These are phyloP conservation scores for Drosophila rellima DNA, from an alignment of 2,888 invertebrate species.

Conservation along the genomic window DNA sequence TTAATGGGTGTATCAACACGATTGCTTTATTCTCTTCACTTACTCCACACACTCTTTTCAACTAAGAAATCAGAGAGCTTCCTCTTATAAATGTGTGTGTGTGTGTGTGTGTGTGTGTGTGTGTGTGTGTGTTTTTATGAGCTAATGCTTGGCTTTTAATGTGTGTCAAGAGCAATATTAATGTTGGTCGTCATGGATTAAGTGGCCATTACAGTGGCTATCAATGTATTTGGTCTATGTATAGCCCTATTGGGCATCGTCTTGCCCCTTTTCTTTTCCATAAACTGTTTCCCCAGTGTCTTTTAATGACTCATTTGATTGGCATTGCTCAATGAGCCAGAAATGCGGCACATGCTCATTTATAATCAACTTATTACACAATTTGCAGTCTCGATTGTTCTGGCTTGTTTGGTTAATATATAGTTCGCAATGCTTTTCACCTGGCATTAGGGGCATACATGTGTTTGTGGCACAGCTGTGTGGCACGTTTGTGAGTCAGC, in stretches of 20 bases:
- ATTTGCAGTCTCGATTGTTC: constrained; percentile 42
- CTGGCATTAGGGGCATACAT: constrained; percentile 63
- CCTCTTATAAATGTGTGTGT: constrained; percentile 1
- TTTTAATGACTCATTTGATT: constrained; percentile 65
- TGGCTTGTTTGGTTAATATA: constrained; percentile 27
- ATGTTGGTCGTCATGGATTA: constrained; percentile 64
- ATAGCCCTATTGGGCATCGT: constrained; percentile 6
- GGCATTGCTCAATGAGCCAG: constrained; percentile 70
- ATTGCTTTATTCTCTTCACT: background rate
- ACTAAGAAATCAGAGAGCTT: background rate
- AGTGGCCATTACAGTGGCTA: constrained; percentile 66
- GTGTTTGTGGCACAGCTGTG: constrained; percentile 32
- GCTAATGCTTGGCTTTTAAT: constrained; percentile 46
- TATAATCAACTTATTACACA: constrained; percentile 76
- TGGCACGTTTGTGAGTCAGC: constrained; percentile 48
- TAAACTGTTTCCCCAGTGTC: background rate
- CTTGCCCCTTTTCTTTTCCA: constrained; percentile 1
- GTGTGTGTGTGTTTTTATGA: background rate
- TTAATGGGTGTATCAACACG: background rate
- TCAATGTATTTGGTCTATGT: constrained; percentile 20
- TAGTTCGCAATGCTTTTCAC: constrained; percentile 72
- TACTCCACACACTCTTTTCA: background rate
- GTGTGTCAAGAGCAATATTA: constrained; percentile 77
- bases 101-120: background rate
- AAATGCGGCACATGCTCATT: constrained; percentile 71